phyloP scores from a whole-genome alignment of 2,888 invertebrate genomes.

The Chymomyza amoena region DNA sequence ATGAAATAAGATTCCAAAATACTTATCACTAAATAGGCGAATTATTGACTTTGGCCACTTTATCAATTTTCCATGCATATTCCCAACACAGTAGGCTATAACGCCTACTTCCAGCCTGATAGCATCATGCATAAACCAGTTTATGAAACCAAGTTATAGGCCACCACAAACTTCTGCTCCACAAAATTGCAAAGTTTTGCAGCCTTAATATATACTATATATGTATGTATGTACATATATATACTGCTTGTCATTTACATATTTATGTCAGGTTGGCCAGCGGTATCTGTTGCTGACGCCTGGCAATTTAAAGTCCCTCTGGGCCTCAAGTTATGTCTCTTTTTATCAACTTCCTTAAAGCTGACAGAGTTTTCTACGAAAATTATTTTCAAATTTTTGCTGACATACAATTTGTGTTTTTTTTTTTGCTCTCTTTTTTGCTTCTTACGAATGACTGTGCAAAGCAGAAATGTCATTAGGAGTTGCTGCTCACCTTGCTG shows the following conservation, averaged over 20 bases:
- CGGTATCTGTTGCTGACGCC: neutral
- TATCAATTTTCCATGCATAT: no score
- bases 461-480: conserved; percentile 15
- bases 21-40: no score
- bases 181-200: neutral
- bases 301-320: neutral
- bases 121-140: neutral
- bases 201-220: neutral
- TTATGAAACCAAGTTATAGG: neutral
- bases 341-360: neutral
- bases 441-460: neutral
- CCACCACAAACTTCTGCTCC: neutral
- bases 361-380: neutral
- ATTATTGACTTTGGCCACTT: no score
- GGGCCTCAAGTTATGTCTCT: neutral
- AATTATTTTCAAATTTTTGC: conserved; percentile 37
- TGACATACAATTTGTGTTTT: conserved; percentile 34
- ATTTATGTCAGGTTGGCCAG: neutral
- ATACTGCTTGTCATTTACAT: no score
- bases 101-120: no score
- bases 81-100: no score
- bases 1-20: no score
- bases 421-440: conserved; percentile 29
- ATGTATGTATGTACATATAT: no score
- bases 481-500: conserved; percentile 5